Evolutionary conservation across 1,140 invertebrate genomes (phyloP).

Genomic region (Onthophagus taurus): DNA sequence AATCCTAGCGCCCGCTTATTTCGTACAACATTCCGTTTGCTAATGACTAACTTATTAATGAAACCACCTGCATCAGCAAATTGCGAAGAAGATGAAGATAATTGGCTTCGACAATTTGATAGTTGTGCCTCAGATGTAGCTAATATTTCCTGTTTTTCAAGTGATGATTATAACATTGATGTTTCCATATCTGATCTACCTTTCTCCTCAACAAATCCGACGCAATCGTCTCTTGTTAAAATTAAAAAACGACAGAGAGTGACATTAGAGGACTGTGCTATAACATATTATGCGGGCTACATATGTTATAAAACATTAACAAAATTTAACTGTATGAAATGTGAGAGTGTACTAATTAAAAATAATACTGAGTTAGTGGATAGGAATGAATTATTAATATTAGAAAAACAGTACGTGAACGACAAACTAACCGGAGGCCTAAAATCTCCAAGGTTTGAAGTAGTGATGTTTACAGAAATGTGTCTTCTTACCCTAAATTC

Average conservation of each 20-base stretch:
- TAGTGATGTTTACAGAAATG: too few species aligned
- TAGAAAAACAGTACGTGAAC: too few species aligned
- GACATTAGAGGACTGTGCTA: background rate
- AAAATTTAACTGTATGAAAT: background rate
- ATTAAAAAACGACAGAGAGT: background rate
- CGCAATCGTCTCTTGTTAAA: background rate
- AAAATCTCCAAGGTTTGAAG: too few species aligned
- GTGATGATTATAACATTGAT: background rate
- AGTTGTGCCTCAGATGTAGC: background rate
- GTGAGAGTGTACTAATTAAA: too few species aligned
- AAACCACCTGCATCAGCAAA: slow-evolving; percentile 10
- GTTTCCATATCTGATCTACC: background rate
- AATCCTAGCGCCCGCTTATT: slow-evolving; percentile 16
- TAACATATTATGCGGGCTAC: background rate
- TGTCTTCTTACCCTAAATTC: too few species aligned
- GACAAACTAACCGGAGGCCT: too few species aligned
- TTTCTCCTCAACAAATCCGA: background rate
- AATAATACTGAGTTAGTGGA: too few species aligned
- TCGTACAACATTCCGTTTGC: too few species aligned
- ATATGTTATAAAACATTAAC: background rate
- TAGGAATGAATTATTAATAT: too few species aligned
- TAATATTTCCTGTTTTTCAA: background rate
- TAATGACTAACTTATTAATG: slow-evolving; percentile 17
- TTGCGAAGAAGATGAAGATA: slow-evolving; percentile 5
- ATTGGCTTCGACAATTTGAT: background rate